phyloP scores from a whole-genome alignment of 2,113 vertebrate species.

The Sitta europaea region DNA sequence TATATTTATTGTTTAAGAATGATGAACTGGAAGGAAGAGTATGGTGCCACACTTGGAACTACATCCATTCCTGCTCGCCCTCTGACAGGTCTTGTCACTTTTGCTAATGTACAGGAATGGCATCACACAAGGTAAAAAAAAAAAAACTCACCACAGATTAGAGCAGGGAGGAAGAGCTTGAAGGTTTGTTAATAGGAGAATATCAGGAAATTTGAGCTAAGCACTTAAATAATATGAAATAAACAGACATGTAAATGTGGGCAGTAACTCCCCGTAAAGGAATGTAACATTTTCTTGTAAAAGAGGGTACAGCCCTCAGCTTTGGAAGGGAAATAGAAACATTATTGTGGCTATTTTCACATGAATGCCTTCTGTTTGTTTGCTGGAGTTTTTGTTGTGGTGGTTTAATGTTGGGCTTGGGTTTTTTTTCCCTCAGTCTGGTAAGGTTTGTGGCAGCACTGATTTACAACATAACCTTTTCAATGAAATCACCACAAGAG shows the following conservation, averaged over 20 bases:
- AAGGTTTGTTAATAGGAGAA: not conserved
- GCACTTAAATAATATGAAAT: not conserved
- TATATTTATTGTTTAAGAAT: not conserved
- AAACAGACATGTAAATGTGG: not conserved
- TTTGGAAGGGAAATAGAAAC: not conserved
- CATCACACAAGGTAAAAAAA: not conserved
- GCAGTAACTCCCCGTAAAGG: not conserved
- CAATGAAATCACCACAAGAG: not conserved
- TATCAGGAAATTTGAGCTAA: not conserved
- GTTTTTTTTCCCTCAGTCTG: not conserved
- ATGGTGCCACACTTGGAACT: not conserved
- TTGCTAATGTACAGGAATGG: rapidly evolving
- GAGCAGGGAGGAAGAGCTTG: not conserved
- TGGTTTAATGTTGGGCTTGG: not conserved
- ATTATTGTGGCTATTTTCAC: not conserved
- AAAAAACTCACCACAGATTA: not conserved
- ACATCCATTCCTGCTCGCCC: not conserved
- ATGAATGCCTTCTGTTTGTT: not conserved
- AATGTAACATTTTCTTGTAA: not conserved
- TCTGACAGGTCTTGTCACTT: not conserved
- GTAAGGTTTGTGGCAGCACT: not conserved
- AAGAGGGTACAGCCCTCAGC: not conserved
- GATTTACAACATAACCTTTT: not conserved
- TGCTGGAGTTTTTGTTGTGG: not conserved
- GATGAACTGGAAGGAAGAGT: not conserved